Base-by-base conservation (phyloP, 2,797 vertebrate species). In the Tragelaphus eurycerus region DNA sequence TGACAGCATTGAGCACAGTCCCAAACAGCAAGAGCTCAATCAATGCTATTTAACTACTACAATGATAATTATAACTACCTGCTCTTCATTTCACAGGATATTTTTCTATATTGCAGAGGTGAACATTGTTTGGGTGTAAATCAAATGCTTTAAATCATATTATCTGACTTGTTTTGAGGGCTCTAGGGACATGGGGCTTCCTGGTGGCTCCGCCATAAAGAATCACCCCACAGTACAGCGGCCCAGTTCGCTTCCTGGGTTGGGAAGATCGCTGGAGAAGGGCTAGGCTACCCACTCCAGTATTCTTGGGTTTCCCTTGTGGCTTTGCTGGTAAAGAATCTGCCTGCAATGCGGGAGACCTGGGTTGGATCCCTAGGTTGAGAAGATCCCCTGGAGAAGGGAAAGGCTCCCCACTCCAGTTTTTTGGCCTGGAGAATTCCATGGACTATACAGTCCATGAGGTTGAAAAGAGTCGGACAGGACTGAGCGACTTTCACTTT, bases 171-270 rank as follows among this genome's bases (percentile, higher is more conserved):
- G 52, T 34, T 34, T 19, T 43, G 60, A n/a, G n/a, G 60, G 11
- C 62, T 62, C 74, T 55, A 62, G 48, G 25, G 23, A 67, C 31
- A 34, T 67, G 64, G 64, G 17, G 64, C n/a, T 67, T 67, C n/a
- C 16, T 67, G 2, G 4, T 34, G 62, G n/a, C 62, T 67, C 62
- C 5, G n/a, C 62, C 29, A 19, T 19, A 67, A 64, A n/a, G 4
- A 64, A 34, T 34, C 16, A 34, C 16, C n/a, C 16, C 1, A 19
- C 2, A 67, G 8, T 2, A 34, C 16, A 34, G 62, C 5, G 62
- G 31, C 2, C 62, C 31, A 34, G 62, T 19, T 34, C 0, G 0
- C 31, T 64, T 17, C 31, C 62, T 34, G 8, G 62, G 62, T 19
- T 0, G 0, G 16, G 62, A 64, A 64, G 62, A 64, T 34, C 15